Evolutionary conservation across 2,888 invertebrate genomes (phyloP).

Genomic region (Brachycybe producta): DNA sequence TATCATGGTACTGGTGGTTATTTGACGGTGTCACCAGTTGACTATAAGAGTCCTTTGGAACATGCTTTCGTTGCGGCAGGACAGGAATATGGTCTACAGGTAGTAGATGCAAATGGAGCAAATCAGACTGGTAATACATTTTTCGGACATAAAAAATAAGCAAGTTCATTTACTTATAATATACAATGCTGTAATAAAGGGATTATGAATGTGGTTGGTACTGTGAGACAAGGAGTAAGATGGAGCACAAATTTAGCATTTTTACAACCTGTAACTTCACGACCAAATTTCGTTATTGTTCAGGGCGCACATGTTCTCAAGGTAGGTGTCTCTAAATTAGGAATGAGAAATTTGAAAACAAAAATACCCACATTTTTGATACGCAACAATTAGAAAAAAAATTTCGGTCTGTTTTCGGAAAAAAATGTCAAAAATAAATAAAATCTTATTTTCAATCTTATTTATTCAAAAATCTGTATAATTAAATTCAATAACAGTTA

Average conservation of each 20-base stretch:
- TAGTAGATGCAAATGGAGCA: constrained; percentile 25
- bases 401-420: too few relatives aligned
- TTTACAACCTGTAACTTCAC: constrained; percentile 40
- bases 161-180: neutral
- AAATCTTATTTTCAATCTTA: too few relatives aligned
- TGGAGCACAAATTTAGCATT: constrained; percentile 32
- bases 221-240: constrained; percentile 23
- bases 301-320: constrained; percentile 43
- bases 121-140: constrained; percentile 23
- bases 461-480: too few relatives aligned
- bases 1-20: constrained; percentile 23
- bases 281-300: constrained; percentile 45
- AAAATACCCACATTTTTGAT: neutral
- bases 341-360: too few relatives aligned
- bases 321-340: too few relatives aligned
- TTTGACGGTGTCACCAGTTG: constrained; percentile 22
- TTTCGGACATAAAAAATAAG: too few relatives aligned
- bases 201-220: constrained; percentile 17
- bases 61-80: constrained; percentile 23
- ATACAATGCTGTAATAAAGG: neutral
- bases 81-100: constrained; percentile 21
- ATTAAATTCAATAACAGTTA: too few relatives aligned
- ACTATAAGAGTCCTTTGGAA: constrained; percentile 23
- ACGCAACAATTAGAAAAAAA: too few relatives aligned
- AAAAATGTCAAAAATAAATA: too few relatives aligned